Evolutionary conservation across 2,113 vertebrate genomes (phyloP).

Genomic region (Danio rerio): GRCz12tu NC_133198.1:36645001-36645500

Average conservation of each 20-base stretch:
- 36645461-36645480: not conserved
- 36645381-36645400: slow-evolving; percentile 7
- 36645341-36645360: not conserved
- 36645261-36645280: slow-evolving; percentile 96
- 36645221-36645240: slow-evolving; percentile 92
- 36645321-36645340: slow-evolving; percentile 43
- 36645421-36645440: not conserved
- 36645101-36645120: not conserved
- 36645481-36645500: slow-evolving; percentile 18
- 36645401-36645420: not conserved
- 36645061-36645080: too few relatives aligned
- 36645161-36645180: slow-evolving; percentile 94
- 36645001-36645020: too few relatives aligned
- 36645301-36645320: slow-evolving; percentile 80
- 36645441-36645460: slow-evolving; percentile 40
- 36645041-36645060: too few relatives aligned
- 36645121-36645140: slow-evolving; percentile 58
- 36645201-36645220: slow-evolving; percentile 95
- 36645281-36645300: slow-evolving; percentile 81
- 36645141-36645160: slow-evolving; percentile 98
- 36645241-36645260: slow-evolving; percentile 98
- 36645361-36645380: slow-evolving; percentile 36
- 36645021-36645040: too few relatives aligned
- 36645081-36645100: too few relatives aligned
- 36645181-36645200: slow-evolving; percentile 95